A percentile compares a stretch with the other conserved stretches of the same genome.
These are phyloP conservation scores for Xylota segnis DNA, from an alignment of 2,888 invertebrate genomes.

Conservation along the genomic window DNA sequence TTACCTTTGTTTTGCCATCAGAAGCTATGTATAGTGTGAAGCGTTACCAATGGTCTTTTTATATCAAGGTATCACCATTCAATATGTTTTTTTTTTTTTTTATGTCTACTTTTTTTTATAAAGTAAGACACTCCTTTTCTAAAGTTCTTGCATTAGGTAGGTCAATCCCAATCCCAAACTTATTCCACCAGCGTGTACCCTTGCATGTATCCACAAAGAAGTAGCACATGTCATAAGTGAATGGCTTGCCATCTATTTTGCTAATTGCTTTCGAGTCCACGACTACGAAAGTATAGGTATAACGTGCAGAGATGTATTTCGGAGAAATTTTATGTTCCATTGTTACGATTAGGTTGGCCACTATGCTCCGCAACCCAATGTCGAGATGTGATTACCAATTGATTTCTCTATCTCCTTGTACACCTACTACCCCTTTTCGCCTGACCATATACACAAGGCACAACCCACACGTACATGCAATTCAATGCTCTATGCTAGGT, in stretches of 20 bases:
- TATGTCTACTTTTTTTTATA: too few relatives aligned
- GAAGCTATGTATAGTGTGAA: too few relatives aligned
- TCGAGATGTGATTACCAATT: conserved; percentile 58
- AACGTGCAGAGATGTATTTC: conserved; percentile 8
- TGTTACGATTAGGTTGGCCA: conserved; percentile 1
- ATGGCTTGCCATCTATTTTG: conserved; percentile 36
- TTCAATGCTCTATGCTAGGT: background rate
- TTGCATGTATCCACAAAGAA: background rate
- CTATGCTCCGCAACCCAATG: background rate
- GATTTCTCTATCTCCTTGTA: conserved; percentile 22
- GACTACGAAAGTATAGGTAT: background rate
- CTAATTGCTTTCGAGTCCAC: conserved; percentile 36
- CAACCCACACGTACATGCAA: background rate
- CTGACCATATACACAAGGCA: background rate
- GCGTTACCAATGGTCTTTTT: too few relatives aligned
- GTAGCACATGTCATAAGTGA: conserved; percentile 46
- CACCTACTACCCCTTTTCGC: conserved; percentile 13
- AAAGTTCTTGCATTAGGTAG: too few relatives aligned
- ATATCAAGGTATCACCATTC: too few relatives aligned
- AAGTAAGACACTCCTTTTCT: too few relatives aligned
- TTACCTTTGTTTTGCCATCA: too few relatives aligned
- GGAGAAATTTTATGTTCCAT: background rate
- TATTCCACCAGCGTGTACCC: background rate
- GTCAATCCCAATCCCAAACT: too few relatives aligned
- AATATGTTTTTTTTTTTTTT: too few relatives aligned